Evolutionary conservation across 2,888 invertebrate genomes (phyloP).

Genomic region (Monoplex corrugatus): DNA sequence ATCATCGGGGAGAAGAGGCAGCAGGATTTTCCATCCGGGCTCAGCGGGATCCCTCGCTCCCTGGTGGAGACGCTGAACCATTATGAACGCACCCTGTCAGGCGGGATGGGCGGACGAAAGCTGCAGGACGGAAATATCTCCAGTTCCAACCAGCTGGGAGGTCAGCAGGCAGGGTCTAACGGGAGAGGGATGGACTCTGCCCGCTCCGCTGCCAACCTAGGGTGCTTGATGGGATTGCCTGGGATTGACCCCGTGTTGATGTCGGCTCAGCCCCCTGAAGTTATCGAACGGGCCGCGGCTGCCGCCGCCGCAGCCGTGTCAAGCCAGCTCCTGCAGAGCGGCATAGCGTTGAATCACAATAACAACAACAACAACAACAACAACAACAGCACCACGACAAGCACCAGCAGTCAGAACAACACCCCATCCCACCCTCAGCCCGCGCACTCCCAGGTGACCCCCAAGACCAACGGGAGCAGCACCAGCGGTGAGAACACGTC

Average conservation of each 20-base stretch:
- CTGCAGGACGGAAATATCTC: slow-evolving; percentile 53
- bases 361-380: slow-evolving; percentile 8
- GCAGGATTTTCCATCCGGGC: slow-evolving; percentile 3
- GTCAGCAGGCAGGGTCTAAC: slow-evolving; percentile 13
- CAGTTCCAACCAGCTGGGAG: slow-evolving; percentile 44
- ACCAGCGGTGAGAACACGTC: background rate
- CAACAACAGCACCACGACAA: background rate
- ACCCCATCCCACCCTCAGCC: slow-evolving; percentile 49
- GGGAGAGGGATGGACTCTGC: background rate
- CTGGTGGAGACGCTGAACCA: slow-evolving; percentile 47
- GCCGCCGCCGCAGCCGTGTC: slow-evolving; percentile 46
- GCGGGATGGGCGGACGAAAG: slow-evolving; percentile 54
- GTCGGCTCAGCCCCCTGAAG: slow-evolving; percentile 41
- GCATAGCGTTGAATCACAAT: slow-evolving; percentile 22
- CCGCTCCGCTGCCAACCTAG: slow-evolving; percentile 6
- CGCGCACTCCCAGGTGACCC: slow-evolving; percentile 52
- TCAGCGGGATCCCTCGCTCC: slow-evolving; percentile 42
- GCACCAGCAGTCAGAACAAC: slow-evolving; percentile 23
- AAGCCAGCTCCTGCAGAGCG: slow-evolving; percentile 45
- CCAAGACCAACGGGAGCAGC: slow-evolving; percentile 40
- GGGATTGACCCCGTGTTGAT: slow-evolving; percentile 44
- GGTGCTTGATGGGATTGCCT: slow-evolving; percentile 40
- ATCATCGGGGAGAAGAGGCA: slow-evolving; percentile 55
- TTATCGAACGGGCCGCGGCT: slow-evolving; percentile 44
- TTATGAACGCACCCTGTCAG: slow-evolving; percentile 47